Conservation (phyloP, 2,888 invertebrate genomes). For the Sinohyriopsis cumingii region DNA sequence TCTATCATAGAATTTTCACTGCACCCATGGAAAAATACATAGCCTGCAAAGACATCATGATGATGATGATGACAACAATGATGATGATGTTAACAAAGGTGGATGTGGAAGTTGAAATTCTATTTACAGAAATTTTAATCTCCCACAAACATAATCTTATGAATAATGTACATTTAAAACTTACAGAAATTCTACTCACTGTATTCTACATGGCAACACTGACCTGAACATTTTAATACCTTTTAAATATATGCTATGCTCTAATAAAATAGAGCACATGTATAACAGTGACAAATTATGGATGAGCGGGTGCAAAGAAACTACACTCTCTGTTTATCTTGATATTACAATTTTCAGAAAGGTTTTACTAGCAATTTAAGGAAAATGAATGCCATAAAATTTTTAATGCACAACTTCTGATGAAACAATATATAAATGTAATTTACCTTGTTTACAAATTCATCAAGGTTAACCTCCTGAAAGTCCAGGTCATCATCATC, state of each 20-base stretch:
- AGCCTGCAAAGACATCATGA: slow-evolving; percentile 4
- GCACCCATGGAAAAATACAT: too few relatives aligned
- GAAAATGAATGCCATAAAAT: neutral
- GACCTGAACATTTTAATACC: too few relatives aligned
- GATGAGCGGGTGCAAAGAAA: neutral
- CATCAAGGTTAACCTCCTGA: slow-evolving; percentile 52
- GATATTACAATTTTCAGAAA: too few relatives aligned
- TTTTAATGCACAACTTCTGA: neutral
- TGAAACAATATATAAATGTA: neutral
- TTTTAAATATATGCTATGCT: neutral
- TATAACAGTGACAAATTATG: neutral
- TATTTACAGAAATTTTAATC: too few relatives aligned
- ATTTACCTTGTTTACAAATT: slow-evolving; percentile 46
- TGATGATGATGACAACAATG: slow-evolving; percentile 7
- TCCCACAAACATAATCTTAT: too few relatives aligned
- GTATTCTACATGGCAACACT: too few relatives aligned
- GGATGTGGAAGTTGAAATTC: too few relatives aligned
- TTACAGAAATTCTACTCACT: too few relatives aligned
- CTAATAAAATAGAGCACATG: neutral
- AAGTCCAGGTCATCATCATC: slow-evolving; percentile 48
- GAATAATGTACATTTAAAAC: too few relatives aligned
- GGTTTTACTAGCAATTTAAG: too few relatives aligned
- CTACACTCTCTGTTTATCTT: neutral
- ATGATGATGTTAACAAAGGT: slow-evolving; percentile 9
- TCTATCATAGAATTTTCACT: too few relatives aligned